A percentile compares a stretch with the other conserved stretches of the same genome.
Evolutionary conservation across 2,113 vertebrate species (phyloP).

Genomic region (Calidris pugnax): DNA sequence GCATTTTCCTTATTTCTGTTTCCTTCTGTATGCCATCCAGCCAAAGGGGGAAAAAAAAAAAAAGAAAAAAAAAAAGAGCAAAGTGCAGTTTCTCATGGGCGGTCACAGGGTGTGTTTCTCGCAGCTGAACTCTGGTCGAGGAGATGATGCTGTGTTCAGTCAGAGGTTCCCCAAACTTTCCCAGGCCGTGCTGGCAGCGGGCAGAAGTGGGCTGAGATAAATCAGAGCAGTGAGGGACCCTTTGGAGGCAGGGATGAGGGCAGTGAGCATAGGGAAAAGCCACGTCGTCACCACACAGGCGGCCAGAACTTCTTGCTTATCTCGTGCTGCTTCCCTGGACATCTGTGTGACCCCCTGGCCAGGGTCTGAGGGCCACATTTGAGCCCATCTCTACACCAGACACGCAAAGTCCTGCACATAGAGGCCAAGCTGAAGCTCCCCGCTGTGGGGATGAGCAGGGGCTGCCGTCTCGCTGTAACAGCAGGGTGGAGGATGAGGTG

Average conservation of each 20-base stretch:
- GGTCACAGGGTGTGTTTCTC: neutral
- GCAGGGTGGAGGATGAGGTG: neutral
- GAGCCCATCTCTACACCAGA: neutral
- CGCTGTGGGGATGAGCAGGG: neutral
- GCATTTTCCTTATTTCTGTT: neutral
- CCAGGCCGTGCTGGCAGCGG: neutral
- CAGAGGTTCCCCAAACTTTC: neutral
- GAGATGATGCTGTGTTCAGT: neutral
- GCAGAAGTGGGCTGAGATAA: neutral
- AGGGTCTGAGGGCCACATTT: neutral
- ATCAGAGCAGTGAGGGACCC: neutral
- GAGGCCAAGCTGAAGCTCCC: neutral
- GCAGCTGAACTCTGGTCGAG: neutral
- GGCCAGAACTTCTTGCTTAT: neutral
- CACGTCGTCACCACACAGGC: fast-evolving
- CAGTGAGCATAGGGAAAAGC: neutral
- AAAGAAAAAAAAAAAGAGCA: neutral
- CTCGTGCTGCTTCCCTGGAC: neutral
- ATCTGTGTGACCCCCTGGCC: fast-evolving
- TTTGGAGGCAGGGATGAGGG: neutral
- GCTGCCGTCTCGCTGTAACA: fast-evolving
- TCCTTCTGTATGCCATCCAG: neutral
- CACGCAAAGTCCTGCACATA: neutral
- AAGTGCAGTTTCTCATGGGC: neutral
- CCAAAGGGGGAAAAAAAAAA: neutral